Evolutionary conservation across 2,113 vertebrate genomes (phyloP), one percentile per base, ranked within the genome.

Genomic region (Symphodus melops): DNA sequence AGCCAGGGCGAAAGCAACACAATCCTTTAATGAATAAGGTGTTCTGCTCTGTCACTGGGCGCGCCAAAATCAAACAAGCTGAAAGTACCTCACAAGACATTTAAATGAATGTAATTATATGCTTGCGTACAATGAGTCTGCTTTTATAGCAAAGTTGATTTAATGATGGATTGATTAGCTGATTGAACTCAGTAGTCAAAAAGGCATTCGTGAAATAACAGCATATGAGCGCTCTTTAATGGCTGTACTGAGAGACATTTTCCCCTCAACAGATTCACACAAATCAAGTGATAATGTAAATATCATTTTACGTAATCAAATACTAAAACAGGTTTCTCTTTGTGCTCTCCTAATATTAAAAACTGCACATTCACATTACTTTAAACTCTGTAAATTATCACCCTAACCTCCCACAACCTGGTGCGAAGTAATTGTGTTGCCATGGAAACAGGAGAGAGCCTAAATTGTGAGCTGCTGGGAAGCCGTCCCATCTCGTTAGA

Each of bases 381-480:
- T 71, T 67, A 86, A 84, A 77, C 81, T 68, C 11, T 57, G 56
- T 64, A 57, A 39, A 52, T 65, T 77, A 79, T 73, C 76, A 84
- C 73, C 71, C 63, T 53, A 82, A 71, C 80, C 77, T 75, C 73
- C 71, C 65, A 77, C 71, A 82, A 64, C 68, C 75, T n/a, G 17
- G 66, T 69, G 84, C 72, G 79, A 72, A 86, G 80, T 78, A 79
- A 88, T 80, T 68, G 55, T 81, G 91, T 90, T 92, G 75, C 89
- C 88, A 91, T 89, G 84, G 90, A 88, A 92, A 94, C 89, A 84
- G 53, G 75, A 82, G 66, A 68, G 60, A 56, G 65, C 51, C 83
- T 75, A 58, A 86, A 86, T 51, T 81, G 36, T 39, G 55, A 71
- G 82, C 79, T 72, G 73, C 75, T 63, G 54, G 68, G 76, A 83